A percentile compares a stretch with the other conserved stretches of the same genome.
Evolutionary conservation across 1,140 invertebrate species (phyloP).

Genomic region (Adelges cooleyi): DNA sequence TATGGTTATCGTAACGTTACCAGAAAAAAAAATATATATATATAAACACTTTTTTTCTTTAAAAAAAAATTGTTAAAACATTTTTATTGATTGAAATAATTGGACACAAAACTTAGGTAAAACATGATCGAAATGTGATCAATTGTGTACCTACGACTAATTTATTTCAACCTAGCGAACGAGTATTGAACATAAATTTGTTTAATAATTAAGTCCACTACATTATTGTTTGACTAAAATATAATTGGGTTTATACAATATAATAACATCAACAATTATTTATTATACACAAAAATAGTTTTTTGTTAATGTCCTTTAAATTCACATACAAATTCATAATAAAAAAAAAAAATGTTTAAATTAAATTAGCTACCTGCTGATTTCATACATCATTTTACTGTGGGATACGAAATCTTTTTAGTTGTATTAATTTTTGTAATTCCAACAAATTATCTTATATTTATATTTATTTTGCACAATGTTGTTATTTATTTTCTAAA

Average conservation of each 20-base stretch:
- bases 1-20: background rate
- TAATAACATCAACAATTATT: no score
- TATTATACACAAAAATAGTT: no score
- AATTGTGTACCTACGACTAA: slow-evolving; percentile 15
- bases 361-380: background rate
- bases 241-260: no score
- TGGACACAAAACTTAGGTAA: slow-evolving; percentile 5
- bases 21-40: background rate
- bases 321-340: no score
- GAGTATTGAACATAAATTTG: no score
- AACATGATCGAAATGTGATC: slow-evolving; percentile 14
- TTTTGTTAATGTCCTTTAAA: no score
- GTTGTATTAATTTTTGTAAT: slow-evolving; percentile 5
- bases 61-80: background rate
- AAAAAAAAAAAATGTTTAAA: no score
- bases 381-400: slow-evolving; percentile 4
- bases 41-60: no score
- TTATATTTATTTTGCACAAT: slow-evolving; percentile 4
- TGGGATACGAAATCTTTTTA: slow-evolving; percentile 11
- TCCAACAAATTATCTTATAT: slow-evolving; percentile 7
- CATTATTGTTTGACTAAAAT: no score
- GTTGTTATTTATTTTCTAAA: slow-evolving; percentile 22
- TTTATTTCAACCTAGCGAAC: no score
- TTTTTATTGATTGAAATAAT: slow-evolving; percentile 1
- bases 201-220: no score